A percentile compares a stretch with the other conserved stretches of the same genome.
Conservation (phyloP, 2,113 vertebrate species). For the Megaceryle maxima region DNA sequence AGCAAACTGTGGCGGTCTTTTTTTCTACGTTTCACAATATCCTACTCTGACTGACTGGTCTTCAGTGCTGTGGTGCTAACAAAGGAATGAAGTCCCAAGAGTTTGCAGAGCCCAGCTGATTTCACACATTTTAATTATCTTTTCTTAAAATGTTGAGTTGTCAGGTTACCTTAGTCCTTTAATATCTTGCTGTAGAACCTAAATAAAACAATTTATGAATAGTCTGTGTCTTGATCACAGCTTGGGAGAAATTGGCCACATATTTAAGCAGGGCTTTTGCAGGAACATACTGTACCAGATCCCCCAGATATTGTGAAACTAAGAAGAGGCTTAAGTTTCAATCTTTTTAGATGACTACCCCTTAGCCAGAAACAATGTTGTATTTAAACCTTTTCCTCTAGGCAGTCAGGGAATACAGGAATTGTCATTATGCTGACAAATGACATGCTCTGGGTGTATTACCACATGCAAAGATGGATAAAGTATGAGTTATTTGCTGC, state of each 20-base stretch:
- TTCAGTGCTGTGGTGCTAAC: background rate
- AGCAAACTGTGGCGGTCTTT: background rate
- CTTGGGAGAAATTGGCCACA: background rate
- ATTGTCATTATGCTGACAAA: conserved; percentile 58
- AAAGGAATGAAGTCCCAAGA: background rate
- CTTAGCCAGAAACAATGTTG: conserved; percentile 67
- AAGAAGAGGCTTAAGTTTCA: conserved; percentile 57
- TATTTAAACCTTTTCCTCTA: conserved; percentile 64
- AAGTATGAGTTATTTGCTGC: conserved; percentile 4
- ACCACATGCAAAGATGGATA: conserved; percentile 32
- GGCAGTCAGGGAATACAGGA: conserved; percentile 59
- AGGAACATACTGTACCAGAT: conserved; percentile 49
- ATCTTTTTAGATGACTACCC: conserved; percentile 7
- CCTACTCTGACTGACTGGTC: background rate
- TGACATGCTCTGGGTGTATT: background rate
- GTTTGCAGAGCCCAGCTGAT: background rate
- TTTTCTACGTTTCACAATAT: background rate
- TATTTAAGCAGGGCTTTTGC: conserved; percentile 60
- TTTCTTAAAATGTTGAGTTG: background rate
- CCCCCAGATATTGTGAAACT: conserved; percentile 74
- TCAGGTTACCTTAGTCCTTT: background rate
- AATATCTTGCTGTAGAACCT: background rate
- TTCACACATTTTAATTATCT: background rate
- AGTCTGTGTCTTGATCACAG: background rate
- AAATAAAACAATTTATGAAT: conserved; percentile 2